Evolutionary conservation across 2,797 vertebrate genomes (phyloP).

Genomic region (Falco biarmicus): DNA sequence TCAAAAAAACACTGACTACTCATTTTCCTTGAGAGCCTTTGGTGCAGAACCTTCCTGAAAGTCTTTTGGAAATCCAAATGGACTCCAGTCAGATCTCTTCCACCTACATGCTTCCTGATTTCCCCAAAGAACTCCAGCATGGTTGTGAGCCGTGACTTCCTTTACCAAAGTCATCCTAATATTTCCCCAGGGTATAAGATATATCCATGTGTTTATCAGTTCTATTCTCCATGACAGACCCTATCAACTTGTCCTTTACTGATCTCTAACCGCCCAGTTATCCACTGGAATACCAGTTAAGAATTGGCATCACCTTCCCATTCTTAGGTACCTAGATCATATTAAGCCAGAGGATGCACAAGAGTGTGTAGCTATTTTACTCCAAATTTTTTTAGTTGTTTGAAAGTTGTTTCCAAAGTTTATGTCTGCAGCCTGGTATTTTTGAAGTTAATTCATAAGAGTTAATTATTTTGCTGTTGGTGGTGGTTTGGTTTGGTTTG

Average conservation of each 20-base stretch:
- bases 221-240: background rate
- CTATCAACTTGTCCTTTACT: background rate
- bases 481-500: background rate
- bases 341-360: background rate
- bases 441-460: background rate
- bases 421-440: background rate
- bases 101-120: background rate
- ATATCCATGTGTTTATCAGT: background rate
- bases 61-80: background rate
- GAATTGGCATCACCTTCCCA: background rate
- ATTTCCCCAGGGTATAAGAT: background rate
- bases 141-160: background rate
- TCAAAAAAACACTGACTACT: background rate
- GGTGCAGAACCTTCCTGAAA: background rate
- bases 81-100: background rate
- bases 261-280: background rate
- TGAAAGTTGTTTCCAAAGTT: background rate
- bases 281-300: background rate
- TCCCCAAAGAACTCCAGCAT: background rate
- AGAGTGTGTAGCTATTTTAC: background rate
- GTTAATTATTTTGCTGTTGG: background rate
- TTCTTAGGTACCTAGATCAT: background rate
- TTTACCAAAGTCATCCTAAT: background rate
- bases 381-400: background rate
- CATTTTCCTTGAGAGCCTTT: background rate